Evolutionary conservation across 2,797 vertebrate species (phyloP).

Genomic region (Trachurus trachurus): DNA sequence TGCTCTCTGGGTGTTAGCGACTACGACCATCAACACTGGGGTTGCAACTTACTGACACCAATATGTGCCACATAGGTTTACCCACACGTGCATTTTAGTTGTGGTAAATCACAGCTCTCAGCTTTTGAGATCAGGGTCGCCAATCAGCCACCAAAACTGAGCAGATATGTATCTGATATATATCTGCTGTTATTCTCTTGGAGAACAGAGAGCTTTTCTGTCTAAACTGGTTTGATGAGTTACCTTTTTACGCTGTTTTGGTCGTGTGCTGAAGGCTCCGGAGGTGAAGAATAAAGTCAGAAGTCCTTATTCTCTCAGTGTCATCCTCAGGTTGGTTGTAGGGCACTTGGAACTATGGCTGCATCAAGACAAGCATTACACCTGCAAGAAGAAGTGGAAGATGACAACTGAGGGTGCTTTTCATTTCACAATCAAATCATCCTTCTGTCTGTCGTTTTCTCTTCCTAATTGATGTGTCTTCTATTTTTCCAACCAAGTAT

Average conservation of each 20-base stretch:
- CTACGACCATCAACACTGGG: too few species aligned
- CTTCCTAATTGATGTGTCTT: too few species aligned
- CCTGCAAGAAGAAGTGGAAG: conserved; percentile 59
- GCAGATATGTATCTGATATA: too few species aligned
- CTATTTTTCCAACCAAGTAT: too few species aligned
- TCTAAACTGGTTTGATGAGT: background rate
- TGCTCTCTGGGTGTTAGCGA: too few species aligned
- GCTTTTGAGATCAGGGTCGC: background rate
- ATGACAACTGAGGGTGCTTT: background rate
- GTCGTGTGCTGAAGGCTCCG: conserved; percentile 55
- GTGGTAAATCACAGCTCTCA: background rate
- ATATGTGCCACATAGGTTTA: background rate
- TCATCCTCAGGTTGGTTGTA: conserved; percentile 68
- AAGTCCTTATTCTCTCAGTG: conserved; percentile 56
- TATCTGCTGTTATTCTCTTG: too few species aligned
- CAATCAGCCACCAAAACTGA: too few species aligned
- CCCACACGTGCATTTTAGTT: background rate
- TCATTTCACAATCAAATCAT: background rate
- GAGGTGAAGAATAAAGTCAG: conserved; percentile 40
- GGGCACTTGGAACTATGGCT: conserved; percentile 60
- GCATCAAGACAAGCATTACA: conserved; percentile 50
- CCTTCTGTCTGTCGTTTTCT: too few species aligned
- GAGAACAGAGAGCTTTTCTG: too few species aligned
- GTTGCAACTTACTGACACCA: background rate
- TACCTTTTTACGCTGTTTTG: conserved; percentile 80